Base-by-base conservation (phyloP, 2,797 vertebrate genomes). In the Myoxocephalus aenaeus region DNA sequence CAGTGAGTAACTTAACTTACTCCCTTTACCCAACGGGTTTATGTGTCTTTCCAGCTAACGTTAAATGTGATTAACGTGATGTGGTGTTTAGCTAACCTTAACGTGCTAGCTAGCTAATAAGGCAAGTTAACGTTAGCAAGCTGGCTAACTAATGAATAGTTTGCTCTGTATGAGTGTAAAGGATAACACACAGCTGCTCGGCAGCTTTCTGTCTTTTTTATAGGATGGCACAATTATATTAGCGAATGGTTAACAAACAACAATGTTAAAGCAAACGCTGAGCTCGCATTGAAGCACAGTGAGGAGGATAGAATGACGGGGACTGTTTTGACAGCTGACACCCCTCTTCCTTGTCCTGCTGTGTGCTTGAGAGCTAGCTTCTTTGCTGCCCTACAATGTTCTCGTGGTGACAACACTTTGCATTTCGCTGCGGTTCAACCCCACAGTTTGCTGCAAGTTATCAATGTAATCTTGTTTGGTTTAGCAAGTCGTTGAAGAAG, bases 311-410 rank as follows among this genome's bases (percentile, higher is more conserved):
- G 69, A 73, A 81, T 87, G 80, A 88, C 85, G 67, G 74, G 74
- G 59, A 70, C 59, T 94, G 92, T 94, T 94, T 90, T 94, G 93
- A 94, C 93, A 94, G 93, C 90, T 94, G 93, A 93, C 92, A 91
- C 91, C 87, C 83, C 79, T 81, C 68, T 83, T 42, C 44, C 46
- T 83, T 63, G 83, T 74, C 81, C 86, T 57, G 86, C 71, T 85
- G 85, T 70, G 75, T 66, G 80, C 57, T 86, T 73, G 29, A 57
- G 77, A 51, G 48, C 48, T 51, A 54, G 51, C 70, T 34, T 64
- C 51, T 14, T 51, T 56, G 51, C 25, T 77, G 44, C 1, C 9
- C 38, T 4, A 40, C 76, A 22, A 17, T 79, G 44, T 27, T 63
- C 15, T 54, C 7, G 12, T 56, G 56, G 14, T 65, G 25, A 73